phyloP scores from a whole-genome alignment of 1,140 invertebrate genomes.

The Drosophila erecta region DNA sequence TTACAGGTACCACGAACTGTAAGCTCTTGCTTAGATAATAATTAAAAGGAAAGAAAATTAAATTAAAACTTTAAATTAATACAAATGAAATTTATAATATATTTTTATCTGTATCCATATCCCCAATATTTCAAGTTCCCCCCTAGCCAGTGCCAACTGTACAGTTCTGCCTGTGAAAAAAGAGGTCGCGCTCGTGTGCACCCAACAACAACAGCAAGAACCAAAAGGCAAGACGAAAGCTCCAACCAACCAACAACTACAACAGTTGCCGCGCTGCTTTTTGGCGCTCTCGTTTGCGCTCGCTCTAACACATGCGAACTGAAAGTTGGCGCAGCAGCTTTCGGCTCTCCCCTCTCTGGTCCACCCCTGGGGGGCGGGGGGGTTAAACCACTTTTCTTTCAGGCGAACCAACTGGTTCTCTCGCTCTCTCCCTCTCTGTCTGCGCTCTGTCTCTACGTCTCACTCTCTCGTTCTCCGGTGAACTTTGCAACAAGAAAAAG shows the following conservation, averaged over 20 bases:
- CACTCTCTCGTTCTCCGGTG: constrained; percentile 39
- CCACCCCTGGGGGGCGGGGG: not conserved
- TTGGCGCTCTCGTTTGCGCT: constrained; percentile 75
- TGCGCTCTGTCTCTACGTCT: constrained; percentile 17
- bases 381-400: constrained; percentile 7
- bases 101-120: not conserved
- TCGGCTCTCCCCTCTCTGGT: constrained; percentile 5
- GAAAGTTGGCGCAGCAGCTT: constrained; percentile 73
- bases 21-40: no score
- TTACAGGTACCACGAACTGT: no score
- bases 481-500: constrained; percentile 38
- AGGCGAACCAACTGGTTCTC: constrained; percentile 39
- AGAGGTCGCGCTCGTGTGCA: constrained; percentile 81
- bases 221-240: constrained; percentile 26
- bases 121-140: constrained; percentile 21
- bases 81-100: no score
- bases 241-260: constrained; percentile 39
- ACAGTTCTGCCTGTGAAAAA: constrained; percentile 63
- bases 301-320: constrained; percentile 72
- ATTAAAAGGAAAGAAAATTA: no score
- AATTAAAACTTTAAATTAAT: no score
- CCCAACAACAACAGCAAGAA: constrained; percentile 50
- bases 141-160: constrained; percentile 61
- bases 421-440: constrained; percentile 42
- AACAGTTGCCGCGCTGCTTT: constrained; percentile 48